Evolutionary conservation across 2,113 vertebrate genomes (phyloP), one percentile per base, ranked within the genome.

Genomic region (Alaudala cheleensis): DNA sequence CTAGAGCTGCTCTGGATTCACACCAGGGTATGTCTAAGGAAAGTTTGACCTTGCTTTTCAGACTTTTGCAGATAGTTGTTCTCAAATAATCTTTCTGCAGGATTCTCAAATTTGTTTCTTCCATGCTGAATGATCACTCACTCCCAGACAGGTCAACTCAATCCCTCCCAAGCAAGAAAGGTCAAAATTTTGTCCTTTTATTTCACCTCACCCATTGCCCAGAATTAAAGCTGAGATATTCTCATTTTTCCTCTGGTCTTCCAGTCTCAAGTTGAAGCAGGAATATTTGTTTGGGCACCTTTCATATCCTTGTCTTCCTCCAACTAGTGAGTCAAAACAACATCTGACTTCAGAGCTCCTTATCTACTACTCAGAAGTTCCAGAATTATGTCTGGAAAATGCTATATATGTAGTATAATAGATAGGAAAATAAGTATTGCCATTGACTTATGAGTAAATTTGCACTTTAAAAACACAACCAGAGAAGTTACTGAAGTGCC

Each of bases 81-180:
- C 53, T 71, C 67, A 90, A 87, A 70, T 62, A 73, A 87, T 81
- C 71, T 90, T 94, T 96, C 81, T 92, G 33, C 64, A 44, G 10
- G 33, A 49, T 94, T n/a, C 61, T 96, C 51, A 67, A 18, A 19
- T 90, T 92, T 92, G 54, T 37, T 71, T 67, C 42, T 62, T 86
- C 20, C 12, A 19, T 77, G n/a, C 34, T 89, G 70, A 81, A 73
- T 73, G 64, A 77, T 85, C 26, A 16, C 28, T 60, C 11, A 53
- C 57, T 77, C 23, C 47, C 66, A 82, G 81, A 37, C 50, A 54
- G 90, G 47, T 70, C 16, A 22, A 42, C 34, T 81, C 34, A 90
- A 22, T 4, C 23, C 9, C 9, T 86, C 16, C 47, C 13, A 88
- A 51, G 51, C 16, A 88, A 67, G 50, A 87, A 93, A 90, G 22